These are phyloP conservation scores for Platycheirus rosarum DNA, from an alignment of 2,888 invertebrate genomes.

Conservation along the genomic window DNA sequence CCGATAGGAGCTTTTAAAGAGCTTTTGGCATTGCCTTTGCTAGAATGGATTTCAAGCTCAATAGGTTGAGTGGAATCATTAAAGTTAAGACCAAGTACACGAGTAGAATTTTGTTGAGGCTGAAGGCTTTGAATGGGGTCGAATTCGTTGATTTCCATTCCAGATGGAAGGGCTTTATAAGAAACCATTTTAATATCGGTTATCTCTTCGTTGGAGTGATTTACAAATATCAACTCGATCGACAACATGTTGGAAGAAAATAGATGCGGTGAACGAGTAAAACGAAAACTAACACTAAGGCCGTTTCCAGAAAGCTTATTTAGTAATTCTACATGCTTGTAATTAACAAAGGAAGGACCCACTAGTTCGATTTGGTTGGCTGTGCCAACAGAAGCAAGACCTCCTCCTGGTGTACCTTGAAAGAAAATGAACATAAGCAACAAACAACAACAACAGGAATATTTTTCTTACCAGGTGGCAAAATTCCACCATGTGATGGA, in stretches of 20 bases:
- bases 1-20: conserved; percentile 92
- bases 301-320: conserved; percentile 89
- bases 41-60: conserved; percentile 89
- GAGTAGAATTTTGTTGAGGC: conserved; percentile 86
- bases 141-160: conserved; percentile 90
- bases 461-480: conserved; percentile 85
- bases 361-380: conserved; percentile 84
- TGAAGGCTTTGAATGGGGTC: conserved; percentile 86
- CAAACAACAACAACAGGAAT: too few species aligned
- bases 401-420: conserved; percentile 75
- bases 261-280: conserved; percentile 91
- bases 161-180: conserved; percentile 85
- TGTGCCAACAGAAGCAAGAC: conserved; percentile 77
- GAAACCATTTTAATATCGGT: conserved; percentile 84
- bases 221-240: conserved; percentile 90
- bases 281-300: conserved; percentile 86
- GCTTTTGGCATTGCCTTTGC: conserved; percentile 85
- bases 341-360: conserved; percentile 85
- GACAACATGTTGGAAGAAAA: conserved; percentile 92
- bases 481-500: conserved; percentile 90
- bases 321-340: conserved; percentile 86
- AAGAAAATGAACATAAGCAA: not conserved
- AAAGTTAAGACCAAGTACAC: conserved; percentile 93
- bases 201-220: conserved; percentile 85
- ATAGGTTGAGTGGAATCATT: conserved; percentile 96